Evolutionary conservation across 2,797 vertebrate genomes (phyloP).

Genomic region (Danio aesculapii): DNA sequence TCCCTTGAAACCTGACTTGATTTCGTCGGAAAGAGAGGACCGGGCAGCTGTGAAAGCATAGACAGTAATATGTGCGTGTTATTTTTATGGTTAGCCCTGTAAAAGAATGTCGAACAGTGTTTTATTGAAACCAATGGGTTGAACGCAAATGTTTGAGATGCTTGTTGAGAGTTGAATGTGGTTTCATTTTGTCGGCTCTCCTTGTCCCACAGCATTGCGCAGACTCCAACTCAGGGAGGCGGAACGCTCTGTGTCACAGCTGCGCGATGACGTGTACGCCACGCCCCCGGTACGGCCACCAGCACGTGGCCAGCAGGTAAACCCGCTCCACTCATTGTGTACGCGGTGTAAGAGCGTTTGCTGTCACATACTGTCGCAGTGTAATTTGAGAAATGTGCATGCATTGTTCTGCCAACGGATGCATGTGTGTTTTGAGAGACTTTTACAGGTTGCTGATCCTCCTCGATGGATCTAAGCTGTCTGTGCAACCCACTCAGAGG

Average conservation of each 20-base stretch:
- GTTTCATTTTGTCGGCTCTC: constrained; percentile 81
- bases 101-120: constrained; percentile 7
- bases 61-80: constrained; percentile 46
- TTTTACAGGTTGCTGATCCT: constrained; percentile 59
- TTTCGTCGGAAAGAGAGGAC: constrained; percentile 24
- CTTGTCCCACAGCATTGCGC: constrained; percentile 81
- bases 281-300: constrained; percentile 60
- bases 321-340: constrained; percentile 56
- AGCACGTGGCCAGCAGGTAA: constrained; percentile 78
- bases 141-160: constrained; percentile 5
- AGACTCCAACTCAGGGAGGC: constrained; percentile 70
- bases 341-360: constrained; percentile 48
- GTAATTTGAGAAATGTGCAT: constrained; percentile 34
- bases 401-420: constrained; percentile 46
- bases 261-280: constrained; percentile 59
- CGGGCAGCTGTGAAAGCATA: constrained; percentile 47
- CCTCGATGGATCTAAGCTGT: constrained; percentile 46
- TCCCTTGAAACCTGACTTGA: neutral
- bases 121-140: constrained; percentile 12
- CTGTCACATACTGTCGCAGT: constrained; percentile 14
- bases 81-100: constrained; percentile 23
- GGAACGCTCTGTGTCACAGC: constrained; percentile 67
- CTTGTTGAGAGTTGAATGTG: constrained; percentile 30
- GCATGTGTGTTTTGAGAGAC: constrained; percentile 50
- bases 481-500: constrained; percentile 31